Evolutionary conservation across 2,797 vertebrate species (phyloP).

Genomic region (Ctenochaetus hawaiiensis): DNA sequence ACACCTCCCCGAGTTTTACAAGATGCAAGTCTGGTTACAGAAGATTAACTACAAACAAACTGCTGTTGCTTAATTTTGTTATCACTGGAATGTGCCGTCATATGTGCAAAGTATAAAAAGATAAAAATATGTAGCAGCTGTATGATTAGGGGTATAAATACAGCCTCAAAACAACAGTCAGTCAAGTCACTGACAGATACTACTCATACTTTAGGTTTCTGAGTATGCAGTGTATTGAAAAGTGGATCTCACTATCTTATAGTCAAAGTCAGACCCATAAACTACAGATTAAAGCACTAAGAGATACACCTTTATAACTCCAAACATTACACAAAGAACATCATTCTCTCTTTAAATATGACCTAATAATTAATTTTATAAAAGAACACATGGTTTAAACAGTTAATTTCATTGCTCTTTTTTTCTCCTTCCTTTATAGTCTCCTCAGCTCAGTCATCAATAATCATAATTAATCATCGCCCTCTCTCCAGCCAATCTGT

Average conservation of each 20-base stretch:
- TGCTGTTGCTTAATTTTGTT: constrained; percentile 36
- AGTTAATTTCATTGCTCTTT: neutral
- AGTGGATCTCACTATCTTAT: neutral
- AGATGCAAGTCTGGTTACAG: constrained; percentile 26
- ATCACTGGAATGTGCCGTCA: neutral
- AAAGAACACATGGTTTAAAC: constrained; percentile 22
- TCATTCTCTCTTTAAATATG: constrained; percentile 2
- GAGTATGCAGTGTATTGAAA: neutral
- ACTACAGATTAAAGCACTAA: neutral
- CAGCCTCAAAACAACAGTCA: neutral
- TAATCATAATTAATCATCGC: constrained; percentile 57
- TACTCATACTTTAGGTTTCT: constrained; percentile 6
- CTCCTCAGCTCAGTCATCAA: constrained; percentile 37
- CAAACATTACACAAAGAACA: constrained; percentile 11
- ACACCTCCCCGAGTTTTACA: constrained; percentile 18
- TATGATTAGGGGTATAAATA: neutral
- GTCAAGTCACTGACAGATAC: neutral
- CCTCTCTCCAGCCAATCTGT: constrained; percentile 46
- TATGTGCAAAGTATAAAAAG: neutral
- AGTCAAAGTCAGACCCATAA: constrained; percentile 2
- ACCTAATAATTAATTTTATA: neutral
- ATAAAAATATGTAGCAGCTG: constrained; percentile 24
- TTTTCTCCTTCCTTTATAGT: constrained; percentile 38
- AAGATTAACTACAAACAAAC: constrained; percentile 42
- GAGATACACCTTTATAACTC: constrained; percentile 10